A percentile compares a stretch with the other conserved stretches of the same genome.
Conservation (phyloP, 2,797 vertebrate species). For the Clarias fuscus region DNA sequence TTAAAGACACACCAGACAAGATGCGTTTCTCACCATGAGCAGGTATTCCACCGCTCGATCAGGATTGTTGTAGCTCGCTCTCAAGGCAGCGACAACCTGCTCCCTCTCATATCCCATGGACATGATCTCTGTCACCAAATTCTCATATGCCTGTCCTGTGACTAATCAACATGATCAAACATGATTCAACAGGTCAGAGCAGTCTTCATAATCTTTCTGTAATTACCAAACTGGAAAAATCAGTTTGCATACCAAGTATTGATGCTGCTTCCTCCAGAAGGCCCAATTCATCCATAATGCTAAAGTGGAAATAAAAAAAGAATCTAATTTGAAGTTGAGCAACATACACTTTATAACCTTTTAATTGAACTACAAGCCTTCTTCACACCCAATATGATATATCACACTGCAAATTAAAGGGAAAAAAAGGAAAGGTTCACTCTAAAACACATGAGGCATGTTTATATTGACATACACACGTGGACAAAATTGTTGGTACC, state of each 20-base stretch:
- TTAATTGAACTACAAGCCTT: background rate
- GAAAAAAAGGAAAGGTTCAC: background rate
- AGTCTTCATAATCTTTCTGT: background rate
- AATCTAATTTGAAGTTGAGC: background rate
- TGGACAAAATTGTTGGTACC: too few relatives aligned
- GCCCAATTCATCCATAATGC: slow-evolving; percentile 73
- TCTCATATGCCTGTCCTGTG: slow-evolving; percentile 79
- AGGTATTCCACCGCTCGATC: slow-evolving; percentile 80
- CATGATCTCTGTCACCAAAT: slow-evolving; percentile 79
- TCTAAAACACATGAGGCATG: background rate
- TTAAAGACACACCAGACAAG: background rate
- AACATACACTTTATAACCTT: background rate
- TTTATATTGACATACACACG: background rate
- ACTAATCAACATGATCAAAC: slow-evolving; percentile 60
- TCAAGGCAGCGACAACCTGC: slow-evolving; percentile 73
- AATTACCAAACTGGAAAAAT: background rate
- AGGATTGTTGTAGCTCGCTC: slow-evolving; percentile 80
- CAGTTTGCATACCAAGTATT: slow-evolving; percentile 69
- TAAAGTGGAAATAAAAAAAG: slow-evolving; percentile 45
- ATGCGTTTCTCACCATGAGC: slow-evolving; percentile 70
- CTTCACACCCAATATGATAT: background rate
- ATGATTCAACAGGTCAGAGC: background rate
- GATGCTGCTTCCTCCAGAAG: slow-evolving; percentile 78
- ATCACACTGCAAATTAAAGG: background rate
- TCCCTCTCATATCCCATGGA: slow-evolving; percentile 79